Evolutionary conservation across 2,113 vertebrate species (phyloP).

Genomic region (Ceyx margarethae): DNA sequence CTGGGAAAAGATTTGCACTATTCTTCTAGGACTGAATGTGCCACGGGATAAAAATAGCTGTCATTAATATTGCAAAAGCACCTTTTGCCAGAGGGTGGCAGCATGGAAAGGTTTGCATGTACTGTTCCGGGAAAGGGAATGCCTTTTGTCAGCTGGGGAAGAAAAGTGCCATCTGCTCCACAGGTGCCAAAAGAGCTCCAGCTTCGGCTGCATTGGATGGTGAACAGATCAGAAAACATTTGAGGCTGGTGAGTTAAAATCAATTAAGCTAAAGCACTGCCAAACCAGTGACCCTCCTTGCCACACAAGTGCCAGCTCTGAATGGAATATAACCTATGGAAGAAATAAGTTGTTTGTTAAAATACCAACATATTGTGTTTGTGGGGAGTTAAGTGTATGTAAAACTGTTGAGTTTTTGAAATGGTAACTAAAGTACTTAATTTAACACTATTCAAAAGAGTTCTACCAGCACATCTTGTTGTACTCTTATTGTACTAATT

Average conservation of each 20-base stretch:
- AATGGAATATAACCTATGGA: background rate
- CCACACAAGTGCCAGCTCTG: background rate
- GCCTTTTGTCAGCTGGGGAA: background rate
- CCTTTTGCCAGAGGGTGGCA: constrained; percentile 27
- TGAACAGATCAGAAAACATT: background rate
- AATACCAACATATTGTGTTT: background rate
- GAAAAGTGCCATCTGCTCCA: background rate
- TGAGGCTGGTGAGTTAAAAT: background rate
- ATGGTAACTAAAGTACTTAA: background rate
- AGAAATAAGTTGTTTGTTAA: background rate
- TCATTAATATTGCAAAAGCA: background rate
- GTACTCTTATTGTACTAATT: background rate
- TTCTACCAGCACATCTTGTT: background rate
- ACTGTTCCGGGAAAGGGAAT: background rate
- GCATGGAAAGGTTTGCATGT: background rate
- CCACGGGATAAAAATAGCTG: background rate
- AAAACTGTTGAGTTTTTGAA: background rate
- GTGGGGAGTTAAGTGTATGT: background rate
- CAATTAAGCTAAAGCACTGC: background rate
- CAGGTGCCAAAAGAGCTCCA: background rate
- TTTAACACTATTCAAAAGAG: background rate
- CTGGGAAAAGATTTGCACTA: background rate
- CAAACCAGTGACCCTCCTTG: background rate
- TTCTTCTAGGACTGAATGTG: background rate
- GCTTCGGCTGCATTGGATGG: background rate